Percentiles rank a stretch among this genome's conserved stretches.
phyloP scores from a whole-genome alignment of 2,888 invertebrate genomes.

The Athalia cordata region DNA sequence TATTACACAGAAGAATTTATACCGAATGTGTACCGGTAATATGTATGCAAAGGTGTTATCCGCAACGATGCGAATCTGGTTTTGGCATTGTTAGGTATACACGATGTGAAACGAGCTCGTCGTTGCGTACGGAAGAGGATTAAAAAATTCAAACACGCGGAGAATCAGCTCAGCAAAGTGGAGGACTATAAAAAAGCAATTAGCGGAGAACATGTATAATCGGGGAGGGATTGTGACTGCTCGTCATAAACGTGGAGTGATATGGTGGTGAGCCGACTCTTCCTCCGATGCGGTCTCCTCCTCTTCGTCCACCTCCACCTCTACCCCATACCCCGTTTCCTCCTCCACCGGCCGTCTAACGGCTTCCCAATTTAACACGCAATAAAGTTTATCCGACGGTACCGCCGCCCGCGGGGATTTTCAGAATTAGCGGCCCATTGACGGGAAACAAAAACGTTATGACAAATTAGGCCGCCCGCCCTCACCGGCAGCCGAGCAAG shows the following conservation, averaged over 20 bases:
- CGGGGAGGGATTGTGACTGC: constrained; percentile 48
- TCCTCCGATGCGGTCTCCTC: constrained; percentile 40
- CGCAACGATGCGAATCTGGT: not conserved
- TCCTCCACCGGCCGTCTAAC: constrained; percentile 49
- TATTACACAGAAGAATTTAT: not conserved
- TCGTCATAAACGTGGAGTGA: constrained; percentile 59
- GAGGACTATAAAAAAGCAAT: constrained; percentile 61
- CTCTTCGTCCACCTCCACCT: constrained; percentile 36
- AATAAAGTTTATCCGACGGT: constrained; percentile 58
- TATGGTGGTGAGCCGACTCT: not conserved
- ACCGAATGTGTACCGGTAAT: not conserved
- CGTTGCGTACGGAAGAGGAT: constrained; percentile 7
- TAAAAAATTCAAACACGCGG: constrained; percentile 34
- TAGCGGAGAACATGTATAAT: constrained; percentile 64
- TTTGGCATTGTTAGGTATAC: too few relatives aligned
- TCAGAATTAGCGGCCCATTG: constrained; percentile 59
- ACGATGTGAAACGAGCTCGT: constrained; percentile 32
- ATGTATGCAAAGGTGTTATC: not conserved
- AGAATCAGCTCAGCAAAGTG: constrained; percentile 36
- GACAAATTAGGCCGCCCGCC: constrained; percentile 65
- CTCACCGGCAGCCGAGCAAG: constrained; percentile 13
- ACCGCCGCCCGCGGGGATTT: constrained; percentile 52
- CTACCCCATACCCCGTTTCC: constrained; percentile 44
- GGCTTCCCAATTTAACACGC: constrained; percentile 61
- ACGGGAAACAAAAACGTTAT: constrained; percentile 64